Base-by-base conservation (phyloP, 2,113 vertebrate species). In the Ia io region DNA sequence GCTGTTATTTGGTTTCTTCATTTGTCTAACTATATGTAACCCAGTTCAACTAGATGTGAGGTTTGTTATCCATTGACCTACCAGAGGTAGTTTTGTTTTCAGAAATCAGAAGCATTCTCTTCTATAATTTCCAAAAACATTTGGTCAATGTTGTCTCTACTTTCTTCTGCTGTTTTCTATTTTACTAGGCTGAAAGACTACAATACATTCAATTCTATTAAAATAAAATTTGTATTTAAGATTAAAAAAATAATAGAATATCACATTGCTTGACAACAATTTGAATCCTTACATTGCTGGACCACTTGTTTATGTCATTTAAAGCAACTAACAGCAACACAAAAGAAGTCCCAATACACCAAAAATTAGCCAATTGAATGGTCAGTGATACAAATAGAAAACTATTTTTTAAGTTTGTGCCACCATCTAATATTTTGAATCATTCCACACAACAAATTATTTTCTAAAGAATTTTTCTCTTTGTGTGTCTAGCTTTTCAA, bases 81-180 rank as follows among this genome's bases (percentile, higher is more conserved):
- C 40, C 30, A 86, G 3, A 89, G 42, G 14, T 40, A 88, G 9
- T 63, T 79, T 56, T 84, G 3, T 69, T 92, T 90, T 87, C 76
- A 73, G 56, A 94, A 84, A 47, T 84, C 40, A 93, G 69, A 94
- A 51, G 37, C 13, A 67, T 92, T 88, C 85, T 90, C 59, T 77
- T 10, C 35, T n/a, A 53, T 84, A 56, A 84, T 74, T 93, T 93
- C 9, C n/a, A 74, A 63, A 83, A 84, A 74, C 13, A 73, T 74
- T 95, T 74, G 32, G 44, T 16, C 65, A 84, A 12, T 85, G n/a
- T 88, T 84, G 47, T 83, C 61, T 93, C 40, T 53, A 67, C 25
- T 83, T 91, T 70, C n/a, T 69, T 59, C 80, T 74, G 18, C 30
- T 87, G 22, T 53, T 92, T 85, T 74, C 88, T 86, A 13, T 79